These are phyloP conservation scores for Lemur catta DNA, from an alignment of 2,797 vertebrate genomes.

Conservation along the genomic window DNA sequence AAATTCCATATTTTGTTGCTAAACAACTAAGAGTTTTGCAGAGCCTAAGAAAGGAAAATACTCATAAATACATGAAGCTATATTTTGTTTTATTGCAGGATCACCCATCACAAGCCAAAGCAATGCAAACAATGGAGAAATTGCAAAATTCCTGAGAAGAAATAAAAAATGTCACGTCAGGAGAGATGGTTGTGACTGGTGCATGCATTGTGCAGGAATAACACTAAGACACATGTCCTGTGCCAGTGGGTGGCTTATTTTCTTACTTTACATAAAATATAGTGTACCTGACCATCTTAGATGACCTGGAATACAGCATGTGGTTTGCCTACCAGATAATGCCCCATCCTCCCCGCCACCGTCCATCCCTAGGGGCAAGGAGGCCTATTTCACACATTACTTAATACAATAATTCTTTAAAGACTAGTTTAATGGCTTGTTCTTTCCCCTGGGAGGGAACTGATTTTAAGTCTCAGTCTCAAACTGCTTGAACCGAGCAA, in stretches of 20 bases:
- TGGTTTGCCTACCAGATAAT: background rate
- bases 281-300: background rate
- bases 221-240: background rate
- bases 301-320: background rate
- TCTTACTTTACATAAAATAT: background rate
- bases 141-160: background rate
- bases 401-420: background rate
- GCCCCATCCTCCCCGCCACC: background rate
- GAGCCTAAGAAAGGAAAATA: background rate
- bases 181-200: background rate
- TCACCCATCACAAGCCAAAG: background rate
- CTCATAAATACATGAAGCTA: background rate
- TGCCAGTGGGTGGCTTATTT: fast-evolving
- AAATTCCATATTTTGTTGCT: background rate
- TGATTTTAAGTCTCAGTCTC: background rate
- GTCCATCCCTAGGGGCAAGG: background rate
- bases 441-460: background rate
- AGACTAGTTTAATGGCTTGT: background rate
- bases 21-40: background rate
- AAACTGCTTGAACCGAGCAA: background rate
- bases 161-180: background rate
- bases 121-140: background rate
- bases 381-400: background rate
- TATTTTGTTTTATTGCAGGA: background rate
- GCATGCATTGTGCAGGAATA: background rate